Base-by-base conservation (phyloP, 1,140 invertebrate species). In the Eriocheir sinensis region DNA sequence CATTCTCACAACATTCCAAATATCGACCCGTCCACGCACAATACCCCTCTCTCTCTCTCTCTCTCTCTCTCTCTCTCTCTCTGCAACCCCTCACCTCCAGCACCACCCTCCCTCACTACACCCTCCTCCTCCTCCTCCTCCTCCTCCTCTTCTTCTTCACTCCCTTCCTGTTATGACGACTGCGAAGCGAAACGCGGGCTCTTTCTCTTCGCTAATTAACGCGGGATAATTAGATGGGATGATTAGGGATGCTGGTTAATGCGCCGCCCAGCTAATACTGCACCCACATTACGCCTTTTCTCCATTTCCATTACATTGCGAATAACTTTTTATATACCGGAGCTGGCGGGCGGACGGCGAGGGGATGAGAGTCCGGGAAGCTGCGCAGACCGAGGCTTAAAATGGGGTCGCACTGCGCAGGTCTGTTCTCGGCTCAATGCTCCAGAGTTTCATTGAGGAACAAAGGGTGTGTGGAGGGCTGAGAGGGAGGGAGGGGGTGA, bases 1-100 rank as follows among this genome's bases (percentile, higher is more conserved):
- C 81, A 85, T 36, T 85, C 81, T 85, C 81, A 85, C 81, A 85
- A 38, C 34, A 85, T 85, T 85, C 81, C 38, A 85, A 38, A 85
- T 85, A 85, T 85, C 81, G 81, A 85, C n/a, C 81, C 81, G 30
- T 34, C 81, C 34, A 21, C 12, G 30, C 81, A 85, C 81, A 85
- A 85, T 85, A 41, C 34, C 34, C 81, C 27, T 34, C 79, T 81
- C 79, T 81, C 79, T n/a, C 27, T 81, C 79, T 34, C 79, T 34
- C 79, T 30, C 27, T 34, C 79, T 81, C 32, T 34, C 79, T 48
- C 44, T 48, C 44, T 48, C 44, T 48, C 44, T 48, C 44, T 48
- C 44, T 48, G 4, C 44, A 48, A 48, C 15, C 44, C 15, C 15
- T 48, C 44, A 48, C 15, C 44, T 48, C 15, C 44, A 4, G 4